phyloP scores from a whole-genome alignment of 2,797 vertebrate genomes.

The Muscicapa striata region DNA sequence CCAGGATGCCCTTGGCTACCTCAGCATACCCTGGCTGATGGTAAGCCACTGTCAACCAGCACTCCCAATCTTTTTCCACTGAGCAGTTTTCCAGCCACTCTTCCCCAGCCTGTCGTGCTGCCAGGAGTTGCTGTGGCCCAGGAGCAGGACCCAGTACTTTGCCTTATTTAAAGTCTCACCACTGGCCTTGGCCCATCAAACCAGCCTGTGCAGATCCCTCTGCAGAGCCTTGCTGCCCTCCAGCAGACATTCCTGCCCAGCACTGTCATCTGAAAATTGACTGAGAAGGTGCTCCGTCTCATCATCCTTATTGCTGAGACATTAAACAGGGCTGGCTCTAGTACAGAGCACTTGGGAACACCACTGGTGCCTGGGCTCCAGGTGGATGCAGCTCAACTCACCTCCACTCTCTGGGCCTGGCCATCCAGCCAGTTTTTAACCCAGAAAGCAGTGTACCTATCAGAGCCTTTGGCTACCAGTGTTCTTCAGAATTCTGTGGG shows the following conservation, averaged over 20 bases:
- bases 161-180: neutral
- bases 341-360: neutral
- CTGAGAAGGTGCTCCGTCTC: neutral
- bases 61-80: neutral
- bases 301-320: fast-evolving
- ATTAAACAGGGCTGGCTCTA: neutral
- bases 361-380: neutral
- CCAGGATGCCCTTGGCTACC: neutral
- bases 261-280: neutral
- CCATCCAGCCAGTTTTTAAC: neutral
- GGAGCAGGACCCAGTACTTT: neutral
- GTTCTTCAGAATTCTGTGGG: neutral
- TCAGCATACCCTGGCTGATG: neutral
- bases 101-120: neutral
- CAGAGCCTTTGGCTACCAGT: neutral
- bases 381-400: neutral
- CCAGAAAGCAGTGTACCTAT: neutral
- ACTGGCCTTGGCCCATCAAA: neutral
- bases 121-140: neutral
- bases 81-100: neutral
- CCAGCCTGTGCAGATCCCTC: neutral
- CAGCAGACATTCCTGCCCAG: neutral
- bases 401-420: neutral
- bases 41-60: neutral
- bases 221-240: neutral